Percentiles rank a stretch among this genome's conserved stretches.
Conservation (phyloP, 2,797 vertebrate species). For the Alectoris magna region DNA sequence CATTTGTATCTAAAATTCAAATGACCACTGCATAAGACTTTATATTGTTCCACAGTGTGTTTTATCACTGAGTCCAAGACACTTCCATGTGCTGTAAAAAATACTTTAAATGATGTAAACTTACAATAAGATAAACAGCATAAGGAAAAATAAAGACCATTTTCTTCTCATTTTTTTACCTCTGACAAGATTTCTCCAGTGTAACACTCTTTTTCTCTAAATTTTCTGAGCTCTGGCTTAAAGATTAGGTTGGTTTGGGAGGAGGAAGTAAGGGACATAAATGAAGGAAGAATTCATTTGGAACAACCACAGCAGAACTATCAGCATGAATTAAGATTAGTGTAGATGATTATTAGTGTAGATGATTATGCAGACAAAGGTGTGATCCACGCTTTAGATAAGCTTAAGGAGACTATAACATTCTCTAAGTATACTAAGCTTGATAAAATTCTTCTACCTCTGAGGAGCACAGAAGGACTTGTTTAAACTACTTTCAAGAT, state of each 20-base stretch:
- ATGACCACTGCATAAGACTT: not conserved
- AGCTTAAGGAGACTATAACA: not conserved
- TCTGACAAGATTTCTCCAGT: not conserved
- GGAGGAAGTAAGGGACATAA: not conserved
- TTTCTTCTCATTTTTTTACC: conserved; percentile 17
- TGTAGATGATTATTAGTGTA: conserved; percentile 1
- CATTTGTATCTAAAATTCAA: conserved; percentile 22
- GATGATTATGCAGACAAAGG: not conserved
- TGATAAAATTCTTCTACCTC: conserved; percentile 41
- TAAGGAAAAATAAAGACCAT: conserved; percentile 1
- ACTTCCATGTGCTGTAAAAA: not conserved
- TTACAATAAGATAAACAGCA: conserved; percentile 46
- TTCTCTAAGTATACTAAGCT: conserved; percentile 33
- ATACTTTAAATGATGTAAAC: not conserved
- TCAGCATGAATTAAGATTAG: conserved; percentile 3
- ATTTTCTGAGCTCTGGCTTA: not conserved
- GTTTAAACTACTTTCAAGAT: conserved; percentile 42
- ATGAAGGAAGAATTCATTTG: not conserved
- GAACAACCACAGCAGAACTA: not conserved
- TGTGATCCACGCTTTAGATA: not conserved
- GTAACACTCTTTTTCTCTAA: not conserved
- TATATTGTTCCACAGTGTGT: conserved; percentile 1
- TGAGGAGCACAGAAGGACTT: not conserved
- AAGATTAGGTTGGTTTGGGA: not conserved
- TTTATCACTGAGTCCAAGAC: conserved; percentile 18